Percentiles rank a stretch among this genome's conserved stretches.
phyloP scores from a whole-genome alignment of 2,888 invertebrate species.

The Orthosia incerta region DNA sequence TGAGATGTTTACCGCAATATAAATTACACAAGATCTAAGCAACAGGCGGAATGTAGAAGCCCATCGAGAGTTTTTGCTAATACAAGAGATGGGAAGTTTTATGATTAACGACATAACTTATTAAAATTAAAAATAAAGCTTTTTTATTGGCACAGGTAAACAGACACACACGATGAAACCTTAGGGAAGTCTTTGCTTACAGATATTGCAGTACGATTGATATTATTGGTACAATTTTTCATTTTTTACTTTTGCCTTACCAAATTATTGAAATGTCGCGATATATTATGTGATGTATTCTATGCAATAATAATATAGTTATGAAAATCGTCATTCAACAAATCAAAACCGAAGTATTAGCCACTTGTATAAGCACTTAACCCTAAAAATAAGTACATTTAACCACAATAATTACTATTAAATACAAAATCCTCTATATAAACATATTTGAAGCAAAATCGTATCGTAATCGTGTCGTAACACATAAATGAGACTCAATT shows the following conservation, averaged over 20 bases:
- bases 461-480: slow-evolving; percentile 75
- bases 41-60: slow-evolving; percentile 79
- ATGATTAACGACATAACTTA: slow-evolving; percentile 59
- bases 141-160: background rate
- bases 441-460: slow-evolving; percentile 58
- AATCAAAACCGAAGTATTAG: slow-evolving; percentile 34
- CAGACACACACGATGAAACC: background rate
- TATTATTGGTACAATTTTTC: background rate
- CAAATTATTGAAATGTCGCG: background rate
- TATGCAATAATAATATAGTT: background rate
- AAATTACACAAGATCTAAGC: slow-evolving; percentile 78
- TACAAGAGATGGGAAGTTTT: slow-evolving; percentile 62
- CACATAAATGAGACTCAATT: slow-evolving; percentile 71
- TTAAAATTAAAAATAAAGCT: background rate
- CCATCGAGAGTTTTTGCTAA: slow-evolving; percentile 76
- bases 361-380: slow-evolving; percentile 25
- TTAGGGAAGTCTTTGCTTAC: background rate
- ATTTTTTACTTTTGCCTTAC: background rate
- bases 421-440: slow-evolving; percentile 45
- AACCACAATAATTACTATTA: slow-evolving; percentile 42
- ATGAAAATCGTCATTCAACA: background rate
- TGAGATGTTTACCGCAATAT: slow-evolving; percentile 66
- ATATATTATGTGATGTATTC: too few species aligned
- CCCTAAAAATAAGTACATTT: slow-evolving; percentile 48
- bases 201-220: background rate